These are phyloP conservation scores for Rafetus swinhoei DNA, from an alignment of 2,113 vertebrate genomes.

Conservation along the genomic window DNA sequence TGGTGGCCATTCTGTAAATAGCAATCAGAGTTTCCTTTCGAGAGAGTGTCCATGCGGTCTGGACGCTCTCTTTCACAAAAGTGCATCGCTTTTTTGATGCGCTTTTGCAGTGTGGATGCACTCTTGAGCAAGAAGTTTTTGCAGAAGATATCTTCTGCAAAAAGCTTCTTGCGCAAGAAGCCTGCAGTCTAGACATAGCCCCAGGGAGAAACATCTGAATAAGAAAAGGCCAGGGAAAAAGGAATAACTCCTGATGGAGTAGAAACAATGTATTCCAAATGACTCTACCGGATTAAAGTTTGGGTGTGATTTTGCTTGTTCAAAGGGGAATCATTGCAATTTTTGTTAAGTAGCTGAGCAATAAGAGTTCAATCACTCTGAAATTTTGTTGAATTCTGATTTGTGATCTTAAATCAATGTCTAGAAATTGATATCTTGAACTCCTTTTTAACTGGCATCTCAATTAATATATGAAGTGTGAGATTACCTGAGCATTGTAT, in stretches of 20 bases:
- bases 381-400: neutral
- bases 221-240: neutral
- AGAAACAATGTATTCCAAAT: neutral
- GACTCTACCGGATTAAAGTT: neutral
- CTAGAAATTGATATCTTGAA: neutral
- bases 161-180: too few relatives aligned
- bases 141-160: too few relatives aligned
- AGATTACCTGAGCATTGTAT: neutral
- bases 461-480: neutral
- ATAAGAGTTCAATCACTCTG: neutral
- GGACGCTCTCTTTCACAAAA: too few relatives aligned
- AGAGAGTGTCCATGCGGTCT: too few relatives aligned
- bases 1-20: too few relatives aligned
- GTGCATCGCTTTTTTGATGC: too few relatives aligned
- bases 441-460: neutral
- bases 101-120: too few relatives aligned
- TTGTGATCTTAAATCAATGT: accelerated
- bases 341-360: neutral
- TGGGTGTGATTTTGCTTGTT: neutral
- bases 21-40: too few relatives aligned
- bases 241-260: neutral
- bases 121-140: too few relatives aligned
- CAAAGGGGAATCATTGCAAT: neutral
- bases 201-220: neutral
- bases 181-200: too few relatives aligned